Percentiles rank a stretch among this genome's conserved stretches.
Conservation (phyloP, 1,140 invertebrate genomes). For the Choristoneura fumiferana region DNA sequence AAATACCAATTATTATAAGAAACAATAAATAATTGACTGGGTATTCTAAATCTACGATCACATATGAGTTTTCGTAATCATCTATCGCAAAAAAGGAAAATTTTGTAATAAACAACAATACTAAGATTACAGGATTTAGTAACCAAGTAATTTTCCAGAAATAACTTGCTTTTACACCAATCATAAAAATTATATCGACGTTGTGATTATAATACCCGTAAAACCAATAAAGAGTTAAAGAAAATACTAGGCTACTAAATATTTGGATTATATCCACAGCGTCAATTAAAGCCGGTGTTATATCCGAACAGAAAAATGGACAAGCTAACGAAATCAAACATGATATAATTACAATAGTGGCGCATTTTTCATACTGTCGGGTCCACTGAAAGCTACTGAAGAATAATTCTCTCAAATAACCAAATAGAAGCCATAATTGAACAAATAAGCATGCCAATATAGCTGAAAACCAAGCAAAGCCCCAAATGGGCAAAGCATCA, state of each 20-base stretch:
- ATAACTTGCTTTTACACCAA: conserved; percentile 60
- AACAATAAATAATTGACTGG: conserved; percentile 37
- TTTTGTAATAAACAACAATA: conserved; percentile 38
- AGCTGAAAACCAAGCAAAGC: conserved; percentile 56
- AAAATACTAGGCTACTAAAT: conserved; percentile 49
- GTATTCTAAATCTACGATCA: conserved; percentile 32
- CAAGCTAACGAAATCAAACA: conserved; percentile 38
- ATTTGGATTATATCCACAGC: conserved; percentile 54
- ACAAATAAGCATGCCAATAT: conserved; percentile 44
- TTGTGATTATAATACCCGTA: conserved; percentile 60
- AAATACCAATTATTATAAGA: conserved; percentile 41
- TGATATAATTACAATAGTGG: conserved; percentile 31
- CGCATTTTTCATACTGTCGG: conserved; percentile 33
- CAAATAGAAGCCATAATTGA: conserved; percentile 50
- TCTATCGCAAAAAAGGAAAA: conserved; percentile 26
- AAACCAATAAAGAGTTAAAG: conserved; percentile 57
- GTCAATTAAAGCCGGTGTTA: conserved; percentile 46
- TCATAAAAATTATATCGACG: conserved; percentile 68
- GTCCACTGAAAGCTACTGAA: conserved; percentile 27
- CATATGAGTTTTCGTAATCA: conserved; percentile 35
- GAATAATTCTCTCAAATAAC: conserved; percentile 48
- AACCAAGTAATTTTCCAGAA: conserved; percentile 62
- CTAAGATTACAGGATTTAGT: conserved; percentile 45
- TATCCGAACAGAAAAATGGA: conserved; percentile 57
- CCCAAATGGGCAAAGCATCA: conserved; percentile 46